Evolutionary conservation across 2,797 vertebrate genomes (phyloP), one percentile per base, ranked within the genome.

Genomic region (Enteromius trimaculatus): DNA sequence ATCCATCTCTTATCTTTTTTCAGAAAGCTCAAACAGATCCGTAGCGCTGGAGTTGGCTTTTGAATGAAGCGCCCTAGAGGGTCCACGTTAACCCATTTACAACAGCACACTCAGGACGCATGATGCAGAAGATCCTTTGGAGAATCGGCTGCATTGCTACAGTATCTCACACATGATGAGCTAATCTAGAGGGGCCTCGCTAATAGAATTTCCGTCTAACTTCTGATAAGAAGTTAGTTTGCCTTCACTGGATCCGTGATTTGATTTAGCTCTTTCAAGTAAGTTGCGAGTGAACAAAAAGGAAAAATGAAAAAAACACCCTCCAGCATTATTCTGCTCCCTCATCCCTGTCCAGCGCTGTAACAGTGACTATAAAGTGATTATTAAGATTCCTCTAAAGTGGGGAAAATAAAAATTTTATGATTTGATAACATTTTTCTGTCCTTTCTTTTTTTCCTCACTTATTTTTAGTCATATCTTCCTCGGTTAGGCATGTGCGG

Each of bases 321-420:
- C 69, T 49, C 29, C 29, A 79, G 65, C 76, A 75, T 26, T 68
- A n/a, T 37, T 71, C 23, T 58, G 51, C 66, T 79, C 44, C 51
- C 71, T 80, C 77, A 76, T 86, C 53, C 76, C 74, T 42, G 74
- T 77, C 80, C 75, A 26, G 74, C 14, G 19, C 66, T 70, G 47
- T 71, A 64, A 72, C 17, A 29, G 31, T 13, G 34, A 42, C 71
- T 76, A 39, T 39, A 42, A 55, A 76, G 29, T 14, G 71, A 82
- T 75, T 82, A 79, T 82, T 72, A 74, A 74, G 47, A 82, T 55
- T 74, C 51, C 23, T 49, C 49, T 72, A 51, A 82, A 75, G 69
- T 69, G 34, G 5, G 19, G 55, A 58, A 47, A 72, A 70, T 87
- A 60, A 80, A 82, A 55, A 16, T 47, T 29, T 31, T 51, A 70